Evolutionary conservation across 2,888 invertebrate genomes (phyloP), one percentile per base, ranked within the genome.

Genomic region (Drosophila tanythrix): DNA sequence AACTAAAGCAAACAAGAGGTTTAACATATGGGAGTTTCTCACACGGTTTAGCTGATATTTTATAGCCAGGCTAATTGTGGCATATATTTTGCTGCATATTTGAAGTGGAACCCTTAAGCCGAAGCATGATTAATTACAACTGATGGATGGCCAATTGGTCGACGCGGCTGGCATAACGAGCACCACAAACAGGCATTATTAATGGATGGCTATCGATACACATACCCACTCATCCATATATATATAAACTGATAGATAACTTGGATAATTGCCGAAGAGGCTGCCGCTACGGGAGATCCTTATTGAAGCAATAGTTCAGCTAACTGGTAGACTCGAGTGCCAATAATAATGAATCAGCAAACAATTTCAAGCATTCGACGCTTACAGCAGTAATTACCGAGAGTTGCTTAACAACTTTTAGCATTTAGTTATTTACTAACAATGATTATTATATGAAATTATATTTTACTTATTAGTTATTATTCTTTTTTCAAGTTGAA

Each of bases 311-410:
- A 58, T 77, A 52, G 57, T 46, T 61, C 50, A 68, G 35, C 69
- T 71, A 75, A 69, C 66, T 73, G 62, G 46, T 58, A 51, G 64
- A 65, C 68, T 55, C 84, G 74, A 90, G 70, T 81, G 89, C 62
- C 90, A 89, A 86, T 86, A 87, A 90, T 81, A 90, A 89, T 61
- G 90, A 88, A 86, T 86, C 88, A 87, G 90, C 74, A 73, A 89
- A 81, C 88, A 90, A 83, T 83, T 90, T 86, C 80, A 69, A 73
- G 70, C 60, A 73, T 66, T 57, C 36, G 53, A 15, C 64, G 31
- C 40, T 52, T 48, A 52, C 64, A 52, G 13, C 60, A 65, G 52
- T 53, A 53, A 50, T 31, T 35, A 29, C 58, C 82, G 65, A 78
- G 74, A 38, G 67, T 1, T 43, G 73, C 33, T 31, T 10, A 11